A percentile compares a stretch with the other conserved stretches of the same genome.
phyloP scores from a whole-genome alignment of 2,888 invertebrate genomes.

The Ptychoptera contaminata region DNA sequence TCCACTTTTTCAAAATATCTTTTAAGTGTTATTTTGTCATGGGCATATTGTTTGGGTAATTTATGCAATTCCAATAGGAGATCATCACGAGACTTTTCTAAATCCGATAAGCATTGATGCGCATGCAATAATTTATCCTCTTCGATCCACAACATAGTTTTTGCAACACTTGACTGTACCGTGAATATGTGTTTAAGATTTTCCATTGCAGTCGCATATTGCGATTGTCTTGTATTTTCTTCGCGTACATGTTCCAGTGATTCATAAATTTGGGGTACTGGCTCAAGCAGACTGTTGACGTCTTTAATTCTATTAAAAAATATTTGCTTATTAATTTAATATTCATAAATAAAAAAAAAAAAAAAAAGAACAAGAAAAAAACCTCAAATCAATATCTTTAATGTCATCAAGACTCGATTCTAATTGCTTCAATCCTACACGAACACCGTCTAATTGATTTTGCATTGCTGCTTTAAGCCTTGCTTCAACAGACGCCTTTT shows the following conservation, averaged over 20 bases:
- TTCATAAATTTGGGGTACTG: conserved; percentile 64
- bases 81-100: conserved; percentile 94
- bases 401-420: conserved; percentile 76
- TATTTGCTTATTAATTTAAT: conserved; percentile 6
- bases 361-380: no score
- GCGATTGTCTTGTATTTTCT: conserved; percentile 89
- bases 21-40: conserved; percentile 83
- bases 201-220: conserved; percentile 95
- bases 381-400: conserved; percentile 46
- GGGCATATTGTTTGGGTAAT: conserved; percentile 75
- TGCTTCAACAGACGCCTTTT: conserved; percentile 27
- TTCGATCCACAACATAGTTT: conserved; percentile 83
- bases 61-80: conserved; percentile 86
- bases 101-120: conserved; percentile 82
- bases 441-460: conserved; percentile 92
- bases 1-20: conserved; percentile 95
- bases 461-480: conserved; percentile 92
- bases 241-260: conserved; percentile 73
- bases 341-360: no score
- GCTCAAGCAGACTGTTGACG: conserved; percentile 55
- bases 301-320: conserved; percentile 46
- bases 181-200: conserved; percentile 97
- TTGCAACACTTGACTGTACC: conserved; percentile 89
- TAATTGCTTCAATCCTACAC: conserved; percentile 81
- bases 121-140: conserved; percentile 91